phyloP scores from a whole-genome alignment of 2,888 invertebrate genomes.

The Magallana nippona region DNA sequence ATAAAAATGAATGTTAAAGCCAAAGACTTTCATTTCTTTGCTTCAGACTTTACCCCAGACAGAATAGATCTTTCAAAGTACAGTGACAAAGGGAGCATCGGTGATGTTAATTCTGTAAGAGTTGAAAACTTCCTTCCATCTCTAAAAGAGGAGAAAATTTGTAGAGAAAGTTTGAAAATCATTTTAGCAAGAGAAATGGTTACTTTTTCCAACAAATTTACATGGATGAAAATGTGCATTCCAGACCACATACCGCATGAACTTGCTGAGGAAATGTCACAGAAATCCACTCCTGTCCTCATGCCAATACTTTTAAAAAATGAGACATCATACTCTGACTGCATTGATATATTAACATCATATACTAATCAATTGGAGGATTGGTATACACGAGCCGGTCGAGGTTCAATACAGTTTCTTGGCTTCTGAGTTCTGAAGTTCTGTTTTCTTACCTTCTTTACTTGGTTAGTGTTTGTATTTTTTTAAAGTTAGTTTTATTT shows the following conservation, averaged over 20 bases:
- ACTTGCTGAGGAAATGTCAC: not conserved
- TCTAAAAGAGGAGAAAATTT: not conserved
- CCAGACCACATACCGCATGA: slow-evolving; percentile 9
- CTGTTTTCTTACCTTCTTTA: slow-evolving; percentile 9
- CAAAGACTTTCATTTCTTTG: slow-evolving; percentile 21
- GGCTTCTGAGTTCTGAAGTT: slow-evolving; percentile 10
- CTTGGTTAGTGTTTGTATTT: slow-evolving; percentile 14
- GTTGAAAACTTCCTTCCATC: slow-evolving; percentile 14
- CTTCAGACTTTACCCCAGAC: slow-evolving; percentile 23
- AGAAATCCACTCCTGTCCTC: slow-evolving; percentile 21
- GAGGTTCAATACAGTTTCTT: slow-evolving; percentile 27
- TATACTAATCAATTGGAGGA: slow-evolving; percentile 8
- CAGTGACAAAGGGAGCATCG: slow-evolving; percentile 3
- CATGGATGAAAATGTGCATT: slow-evolving; percentile 30
- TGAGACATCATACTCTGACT: slow-evolving; percentile 5
- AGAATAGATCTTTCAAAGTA: slow-evolving; percentile 33
- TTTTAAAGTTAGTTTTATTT: not conserved
- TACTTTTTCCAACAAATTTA: slow-evolving; percentile 13
- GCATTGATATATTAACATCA: slow-evolving; percentile 1
- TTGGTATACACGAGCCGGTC: slow-evolving; percentile 31
- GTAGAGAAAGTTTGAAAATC: slow-evolving; percentile 25
- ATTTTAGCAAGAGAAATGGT: slow-evolving; percentile 18
- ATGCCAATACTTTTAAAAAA: slow-evolving; percentile 30
- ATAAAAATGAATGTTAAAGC: slow-evolving; percentile 6
- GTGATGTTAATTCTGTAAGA: not conserved